Percentiles rank a stretch among this genome's conserved stretches.
Conservation (phyloP, 2,113 vertebrate genomes). For the Chaenocephalus aceratus region DNA sequence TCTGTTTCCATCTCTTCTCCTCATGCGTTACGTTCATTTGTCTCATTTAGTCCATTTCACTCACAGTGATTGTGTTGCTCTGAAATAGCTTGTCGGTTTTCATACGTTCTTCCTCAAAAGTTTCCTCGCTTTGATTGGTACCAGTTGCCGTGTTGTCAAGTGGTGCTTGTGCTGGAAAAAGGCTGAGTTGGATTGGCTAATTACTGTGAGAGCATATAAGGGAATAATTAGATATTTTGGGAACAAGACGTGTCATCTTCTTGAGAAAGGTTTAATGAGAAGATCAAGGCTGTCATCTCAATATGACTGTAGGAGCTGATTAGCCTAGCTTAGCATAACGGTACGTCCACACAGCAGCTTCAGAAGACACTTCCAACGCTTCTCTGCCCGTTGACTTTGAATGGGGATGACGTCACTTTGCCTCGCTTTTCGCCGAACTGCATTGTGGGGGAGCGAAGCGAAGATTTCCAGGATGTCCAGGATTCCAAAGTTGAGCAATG, state of each 20-base stretch:
- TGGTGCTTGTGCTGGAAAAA: not conserved
- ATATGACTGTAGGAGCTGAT: not conserved
- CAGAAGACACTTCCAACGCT: too few species aligned
- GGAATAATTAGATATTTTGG: not conserved
- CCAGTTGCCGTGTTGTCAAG: not conserved
- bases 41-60: not conserved
- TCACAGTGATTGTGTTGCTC: not conserved
- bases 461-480: too few species aligned
- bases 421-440: too few species aligned
- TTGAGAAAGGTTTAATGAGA: not conserved
- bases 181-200: not conserved
- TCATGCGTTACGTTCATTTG: conserved; percentile 4
- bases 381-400: too few species aligned
- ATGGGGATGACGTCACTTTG: too few species aligned
- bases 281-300: not conserved
- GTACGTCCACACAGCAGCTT: too few species aligned
- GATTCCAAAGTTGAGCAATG: too few species aligned
- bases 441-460: too few species aligned
- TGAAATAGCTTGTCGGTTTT: not conserved
- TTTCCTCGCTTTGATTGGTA: not conserved
- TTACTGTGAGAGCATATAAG: not conserved
- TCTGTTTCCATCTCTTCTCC: not conserved
- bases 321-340: not conserved
- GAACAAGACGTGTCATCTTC: not conserved
- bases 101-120: not conserved